Percentiles rank a stretch among this genome's conserved stretches.
Evolutionary conservation across 2,113 vertebrate species (phyloP).

Genomic region (Mesembrinibis cayennensis): DNA sequence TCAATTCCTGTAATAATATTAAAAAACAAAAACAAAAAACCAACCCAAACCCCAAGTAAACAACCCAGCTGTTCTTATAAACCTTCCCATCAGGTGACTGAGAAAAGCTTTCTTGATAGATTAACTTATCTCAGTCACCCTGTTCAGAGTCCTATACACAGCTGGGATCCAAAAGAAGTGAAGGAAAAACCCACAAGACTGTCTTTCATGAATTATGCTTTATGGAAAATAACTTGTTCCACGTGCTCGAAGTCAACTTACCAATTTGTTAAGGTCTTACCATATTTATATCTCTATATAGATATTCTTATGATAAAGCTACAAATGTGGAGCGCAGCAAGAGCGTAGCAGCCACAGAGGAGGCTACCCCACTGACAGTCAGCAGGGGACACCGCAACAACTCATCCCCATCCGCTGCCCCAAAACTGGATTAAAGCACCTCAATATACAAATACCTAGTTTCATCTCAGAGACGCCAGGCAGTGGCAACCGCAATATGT

Average conservation of each 20-base stretch:
- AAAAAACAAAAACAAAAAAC: neutral
- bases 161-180: neutral
- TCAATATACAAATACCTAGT: accelerated
- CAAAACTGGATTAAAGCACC: neutral
- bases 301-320: neutral
- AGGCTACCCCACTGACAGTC: neutral
- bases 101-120: neutral
- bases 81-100: neutral
- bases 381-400: neutral
- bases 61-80: neutral
- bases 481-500: accelerated
- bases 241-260: neutral
- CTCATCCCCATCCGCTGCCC: neutral
- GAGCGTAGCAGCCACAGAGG: neutral
- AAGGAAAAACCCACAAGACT: neutral
- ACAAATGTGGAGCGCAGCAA: neutral
- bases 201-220: neutral
- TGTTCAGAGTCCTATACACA: neutral
- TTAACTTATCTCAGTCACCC: neutral
- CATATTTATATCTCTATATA: no score
- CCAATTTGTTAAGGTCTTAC: neutral
- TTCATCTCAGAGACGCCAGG: neutral
- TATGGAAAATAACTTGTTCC: neutral
- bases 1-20: neutral
- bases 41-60: neutral